Base-by-base conservation (phyloP, 2,113 vertebrate species). In the Lucifuga dentata region DNA sequence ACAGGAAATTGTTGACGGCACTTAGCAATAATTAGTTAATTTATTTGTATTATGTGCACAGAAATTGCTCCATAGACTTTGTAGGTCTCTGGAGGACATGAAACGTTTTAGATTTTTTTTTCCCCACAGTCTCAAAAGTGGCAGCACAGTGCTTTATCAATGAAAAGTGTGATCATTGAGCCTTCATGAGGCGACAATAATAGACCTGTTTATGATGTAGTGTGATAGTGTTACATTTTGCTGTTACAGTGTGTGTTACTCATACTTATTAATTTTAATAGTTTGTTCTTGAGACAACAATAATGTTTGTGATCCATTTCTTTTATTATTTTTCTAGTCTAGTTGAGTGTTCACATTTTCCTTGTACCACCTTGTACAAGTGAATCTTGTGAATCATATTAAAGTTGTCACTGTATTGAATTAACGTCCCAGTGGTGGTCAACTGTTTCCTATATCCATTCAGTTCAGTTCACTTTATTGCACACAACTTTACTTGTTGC, bases 31-130 rank as follows among this genome's bases (percentile, higher is more conserved):
- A 35, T 32, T 23, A 45, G 53, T 49, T 11, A 62, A 76, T 80
- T 58, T 73, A 85, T 60, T 48, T 79, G 61, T 57, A 59, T 68
- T 39, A 67, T 65, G 51, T 73, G 51, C 46, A 39, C 17, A 26
- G 12, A 50, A 67, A 70, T 57, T 51, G 33, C 26, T 38, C 26
- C n/a, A n/a, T n/a, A n/a, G n/a, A n/a, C n/a, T n/a, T 39, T 39
- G 35, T 38, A 29, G 12, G 32, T 11, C 50, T 43, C n/a, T 19
- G 40, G 43, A 39, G 55, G 68, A 21, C 41, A 15, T n/a, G n/a
- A n/a, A n/a, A n/a, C 26, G 26, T 29, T 29, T 29, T 29, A 29
- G 26, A 29, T 35, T 61, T 17, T 40, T 73, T 73, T 86, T 24
- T n/a, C n/a, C n/a, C 26, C 26, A 48, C 40, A 38, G 45, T 52